phyloP scores from a whole-genome alignment of 2,797 vertebrate genomes.

The Acanthiza pusilla region DNA sequence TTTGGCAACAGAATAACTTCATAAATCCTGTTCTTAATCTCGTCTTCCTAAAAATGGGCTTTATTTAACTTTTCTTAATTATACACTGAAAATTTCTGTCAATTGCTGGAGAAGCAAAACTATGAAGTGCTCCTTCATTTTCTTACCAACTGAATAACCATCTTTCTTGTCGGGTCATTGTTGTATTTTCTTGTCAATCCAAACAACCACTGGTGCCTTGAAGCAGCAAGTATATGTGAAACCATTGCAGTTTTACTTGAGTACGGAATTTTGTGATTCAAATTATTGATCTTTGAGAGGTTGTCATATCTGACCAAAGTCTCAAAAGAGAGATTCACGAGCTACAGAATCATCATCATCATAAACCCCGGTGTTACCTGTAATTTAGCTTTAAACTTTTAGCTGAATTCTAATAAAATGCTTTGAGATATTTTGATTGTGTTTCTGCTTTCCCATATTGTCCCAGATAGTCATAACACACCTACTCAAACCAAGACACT shows the following conservation, averaged over 20 bases:
- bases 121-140: not conserved
- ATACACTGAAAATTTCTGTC: not conserved
- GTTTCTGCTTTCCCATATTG: not conserved
- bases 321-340: not conserved
- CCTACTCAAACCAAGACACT: not conserved
- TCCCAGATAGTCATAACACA: not conserved
- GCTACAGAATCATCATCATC: not conserved
- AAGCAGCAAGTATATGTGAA: not conserved
- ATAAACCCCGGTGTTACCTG: not conserved
- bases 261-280: not conserved
- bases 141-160: not conserved
- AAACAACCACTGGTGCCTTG: not conserved
- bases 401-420: not conserved
- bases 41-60: not conserved
- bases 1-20: not conserved
- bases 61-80: slow-evolving; percentile 40
- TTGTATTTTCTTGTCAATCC: not conserved
- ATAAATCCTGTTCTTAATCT: slow-evolving; percentile 34
- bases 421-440: not conserved
- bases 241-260: not conserved
- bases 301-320: not conserved
- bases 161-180: not conserved
- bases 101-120: not conserved
- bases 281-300: not conserved
- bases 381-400: not conserved